phyloP scores from a whole-genome alignment of 2,113 vertebrate species.

The Poeciliopsis occidentalis region DNA sequence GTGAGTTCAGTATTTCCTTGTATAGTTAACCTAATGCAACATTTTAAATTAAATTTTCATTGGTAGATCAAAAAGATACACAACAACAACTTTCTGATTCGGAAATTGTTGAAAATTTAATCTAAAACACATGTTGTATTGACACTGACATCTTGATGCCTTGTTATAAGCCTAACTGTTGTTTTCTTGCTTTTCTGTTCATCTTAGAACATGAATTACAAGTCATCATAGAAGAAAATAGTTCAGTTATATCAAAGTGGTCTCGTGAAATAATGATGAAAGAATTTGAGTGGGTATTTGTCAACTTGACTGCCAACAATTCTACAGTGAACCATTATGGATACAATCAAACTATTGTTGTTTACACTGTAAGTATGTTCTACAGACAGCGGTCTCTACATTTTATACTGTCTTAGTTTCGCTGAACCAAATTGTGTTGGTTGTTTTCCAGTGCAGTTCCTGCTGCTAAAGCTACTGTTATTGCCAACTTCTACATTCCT shows the following conservation, averaged over 20 bases:
- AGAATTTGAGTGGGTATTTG: slow-evolving; percentile 65
- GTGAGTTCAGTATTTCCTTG: slow-evolving; percentile 29
- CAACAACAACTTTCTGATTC: too few relatives aligned
- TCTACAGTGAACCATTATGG: not conserved
- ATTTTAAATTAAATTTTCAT: not conserved
- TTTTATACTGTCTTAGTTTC: too few relatives aligned
- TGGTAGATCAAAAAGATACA: too few relatives aligned
- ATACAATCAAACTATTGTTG: not conserved
- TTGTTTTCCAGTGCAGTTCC: too few relatives aligned
- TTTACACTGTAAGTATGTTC: slow-evolving; percentile 34
- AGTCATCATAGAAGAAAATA: not conserved
- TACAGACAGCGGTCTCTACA: not conserved
- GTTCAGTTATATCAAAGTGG: slow-evolving; percentile 1
- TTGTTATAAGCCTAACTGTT: too few relatives aligned
- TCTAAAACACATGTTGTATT: too few relatives aligned
- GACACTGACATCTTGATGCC: too few relatives aligned
- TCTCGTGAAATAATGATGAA: slow-evolving; percentile 32
- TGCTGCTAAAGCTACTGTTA: too few relatives aligned
- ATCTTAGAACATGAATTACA: not conserved
- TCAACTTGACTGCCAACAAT: slow-evolving; percentile 26
- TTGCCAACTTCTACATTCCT: too few relatives aligned
- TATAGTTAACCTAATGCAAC: not conserved
- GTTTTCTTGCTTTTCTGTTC: too few relatives aligned
- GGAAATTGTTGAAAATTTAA: too few relatives aligned
- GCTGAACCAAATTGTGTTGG: too few relatives aligned